Conservation (phyloP, 2,113 vertebrate genomes). For the Shinisaurus crocodilurus region DNA sequence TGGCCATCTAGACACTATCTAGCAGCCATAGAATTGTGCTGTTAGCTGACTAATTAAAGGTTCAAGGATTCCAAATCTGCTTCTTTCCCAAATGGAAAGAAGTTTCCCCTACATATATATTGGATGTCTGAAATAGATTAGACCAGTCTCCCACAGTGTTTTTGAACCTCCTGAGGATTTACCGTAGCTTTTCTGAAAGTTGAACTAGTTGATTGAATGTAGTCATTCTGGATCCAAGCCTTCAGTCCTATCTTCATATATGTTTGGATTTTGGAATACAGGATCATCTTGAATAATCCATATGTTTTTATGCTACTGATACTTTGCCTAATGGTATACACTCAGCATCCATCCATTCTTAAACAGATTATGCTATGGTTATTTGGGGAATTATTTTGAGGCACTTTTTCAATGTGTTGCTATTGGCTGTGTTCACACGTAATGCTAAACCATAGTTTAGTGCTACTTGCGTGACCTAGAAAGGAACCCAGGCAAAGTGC, state of each 20-base stretch:
- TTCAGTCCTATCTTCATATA: neutral
- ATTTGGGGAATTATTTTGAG: too few relatives aligned
- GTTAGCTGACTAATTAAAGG: neutral
- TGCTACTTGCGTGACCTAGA: too few relatives aligned
- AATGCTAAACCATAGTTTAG: too few relatives aligned
- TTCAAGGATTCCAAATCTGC: neutral
- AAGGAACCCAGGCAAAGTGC: too few relatives aligned
- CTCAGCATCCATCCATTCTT: neutral
- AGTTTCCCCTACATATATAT: neutral
- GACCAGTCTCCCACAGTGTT: too few relatives aligned
- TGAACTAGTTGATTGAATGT: neutral
- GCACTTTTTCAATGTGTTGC: too few relatives aligned
- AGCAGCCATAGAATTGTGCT: too few relatives aligned
- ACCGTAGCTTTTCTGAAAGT: neutral
- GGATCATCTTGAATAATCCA: neutral
- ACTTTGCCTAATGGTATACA: neutral
- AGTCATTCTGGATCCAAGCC: neutral
- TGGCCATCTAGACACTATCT: too few relatives aligned
- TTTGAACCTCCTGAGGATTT: neutral
- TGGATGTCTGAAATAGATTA: neutral
- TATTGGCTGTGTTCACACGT: too few relatives aligned
- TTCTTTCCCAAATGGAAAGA: neutral
- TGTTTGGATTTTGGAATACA: neutral
- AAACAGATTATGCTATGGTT: neutral
- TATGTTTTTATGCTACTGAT: neutral